Percentiles rank a stretch among this genome's conserved stretches.
These are phyloP conservation scores for Oeneis ivallda DNA, from an alignment of 2,888 invertebrate species.

Conservation along the genomic window DNA sequence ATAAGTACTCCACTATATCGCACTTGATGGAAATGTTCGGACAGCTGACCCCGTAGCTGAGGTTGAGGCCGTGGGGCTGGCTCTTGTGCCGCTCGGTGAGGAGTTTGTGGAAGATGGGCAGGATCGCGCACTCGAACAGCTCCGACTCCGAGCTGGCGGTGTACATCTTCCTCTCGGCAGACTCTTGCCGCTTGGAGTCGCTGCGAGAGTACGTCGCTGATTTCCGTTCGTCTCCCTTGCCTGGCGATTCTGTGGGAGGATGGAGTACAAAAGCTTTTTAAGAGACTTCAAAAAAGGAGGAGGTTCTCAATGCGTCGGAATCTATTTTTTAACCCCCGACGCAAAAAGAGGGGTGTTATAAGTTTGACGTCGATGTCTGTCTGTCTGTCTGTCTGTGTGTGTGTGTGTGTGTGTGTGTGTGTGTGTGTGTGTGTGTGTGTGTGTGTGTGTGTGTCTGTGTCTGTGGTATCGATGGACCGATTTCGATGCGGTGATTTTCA, in stretches of 20 bases:
- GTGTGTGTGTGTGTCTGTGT: no score
- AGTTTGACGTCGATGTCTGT: no score
- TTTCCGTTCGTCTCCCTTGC: conserved; percentile 73
- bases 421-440: no score
- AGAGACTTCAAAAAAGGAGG: no score
- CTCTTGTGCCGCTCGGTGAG: conserved; percentile 90
- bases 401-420: no score
- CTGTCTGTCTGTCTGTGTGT: no score
- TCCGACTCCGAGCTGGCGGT: conserved; percentile 92
- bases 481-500: no score
- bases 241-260: conserved; percentile 59
- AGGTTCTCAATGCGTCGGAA: no score
- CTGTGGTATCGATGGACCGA: no score
- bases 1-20: conserved; percentile 97
- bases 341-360: no score
- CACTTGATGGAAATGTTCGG: conserved; percentile 97
- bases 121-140: conserved; percentile 90
- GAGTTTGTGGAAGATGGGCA: conserved; percentile 96
- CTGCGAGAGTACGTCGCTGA: conserved; percentile 73
- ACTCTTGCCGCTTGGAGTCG: conserved; percentile 71
- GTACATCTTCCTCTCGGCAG: conserved; percentile 82
- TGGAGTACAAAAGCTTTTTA: no score
- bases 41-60: conserved; percentile 91
- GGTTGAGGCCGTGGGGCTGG: conserved; percentile 85
- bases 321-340: no score